Evolutionary conservation across 2,113 vertebrate species (phyloP), one percentile per base, ranked within the genome.

Genomic region (Bubo blakistoni): DNA sequence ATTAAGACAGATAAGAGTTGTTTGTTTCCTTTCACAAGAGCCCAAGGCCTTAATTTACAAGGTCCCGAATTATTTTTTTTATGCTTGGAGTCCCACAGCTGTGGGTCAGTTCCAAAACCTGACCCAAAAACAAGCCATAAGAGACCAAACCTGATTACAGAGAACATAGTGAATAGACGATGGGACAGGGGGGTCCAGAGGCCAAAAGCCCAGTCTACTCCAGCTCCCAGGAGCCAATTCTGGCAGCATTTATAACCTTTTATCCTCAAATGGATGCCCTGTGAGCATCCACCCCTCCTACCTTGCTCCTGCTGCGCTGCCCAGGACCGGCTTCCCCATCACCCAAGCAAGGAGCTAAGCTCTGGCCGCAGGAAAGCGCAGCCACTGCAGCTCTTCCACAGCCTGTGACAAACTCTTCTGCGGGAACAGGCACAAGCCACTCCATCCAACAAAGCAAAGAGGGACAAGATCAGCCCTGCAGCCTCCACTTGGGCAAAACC

Each of bases 391-490:
- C 42, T 46, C 59, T 77, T 63, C 80, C 46, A 3, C 55, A 62
- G 72, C 55, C 52, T 17, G 13, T 27, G 59, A 49, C 58, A 81
- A 51, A 40, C 51, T 47, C 63, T 65, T 71, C 86, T 8, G 7
- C 0, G 0, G 54, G 36, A 71, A 71, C 0, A 0, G 44, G 59
- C 25, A 38, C 4, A 2, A 74, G 59, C 47, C 9, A 0, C 69
- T 24, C 47, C 73, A 57, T 49, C 78, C 30, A 18, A 8, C 52
- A 38, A 20, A 73, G 66, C 10, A 4, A 34, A 82, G 49, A 87
- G 51, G 58, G 67, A 49, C 0, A 0, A 80, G 66, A 65, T 51
- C 77, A 73, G 38, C 51, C 58, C 91, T 24, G 24, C 63, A 93
- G 62, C 51, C 82, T 95, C 73, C 0, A 0, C 77, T 57, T 29